Evolutionary conservation across 2,797 vertebrate genomes (phyloP).

Genomic region (Acestrorhynchus altus): DNA sequence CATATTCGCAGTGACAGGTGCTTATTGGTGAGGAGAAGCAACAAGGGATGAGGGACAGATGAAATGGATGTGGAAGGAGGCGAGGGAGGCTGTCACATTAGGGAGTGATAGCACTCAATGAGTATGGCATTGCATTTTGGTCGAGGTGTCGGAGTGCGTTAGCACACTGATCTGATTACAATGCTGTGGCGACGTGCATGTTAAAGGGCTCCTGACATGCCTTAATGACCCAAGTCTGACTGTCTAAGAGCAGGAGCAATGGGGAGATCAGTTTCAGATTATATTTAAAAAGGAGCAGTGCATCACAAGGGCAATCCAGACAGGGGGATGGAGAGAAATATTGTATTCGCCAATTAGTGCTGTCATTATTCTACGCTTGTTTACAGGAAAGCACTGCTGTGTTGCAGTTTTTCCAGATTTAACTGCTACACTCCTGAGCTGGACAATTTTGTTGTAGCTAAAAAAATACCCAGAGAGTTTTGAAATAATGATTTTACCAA

Average conservation of each 20-base stretch:
- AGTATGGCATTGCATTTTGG: slow-evolving; percentile 54
- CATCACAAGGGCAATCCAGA: slow-evolving; percentile 21
- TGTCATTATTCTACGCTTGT: not conserved
- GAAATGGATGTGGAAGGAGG: slow-evolving; percentile 43
- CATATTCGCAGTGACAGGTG: slow-evolving; percentile 48
- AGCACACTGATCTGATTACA: slow-evolving; percentile 54
- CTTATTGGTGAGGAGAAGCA: slow-evolving; percentile 50
- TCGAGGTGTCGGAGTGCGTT: slow-evolving; percentile 55
- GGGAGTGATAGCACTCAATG: slow-evolving; percentile 38
- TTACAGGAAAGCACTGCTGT: not conserved
- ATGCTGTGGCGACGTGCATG: slow-evolving; percentile 21
- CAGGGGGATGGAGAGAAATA: slow-evolving; percentile 18
- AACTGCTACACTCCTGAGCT: too few species aligned
- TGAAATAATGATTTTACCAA: too few species aligned
- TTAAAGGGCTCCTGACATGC: slow-evolving; percentile 73
- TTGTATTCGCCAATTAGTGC: slow-evolving; percentile 13
- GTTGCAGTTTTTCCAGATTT: not conserved
- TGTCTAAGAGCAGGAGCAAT: slow-evolving; percentile 64
- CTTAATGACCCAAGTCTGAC: slow-evolving; percentile 66
- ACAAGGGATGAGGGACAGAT: slow-evolving; percentile 49
- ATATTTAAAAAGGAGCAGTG: slow-evolving; percentile 56
- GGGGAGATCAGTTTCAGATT: slow-evolving; percentile 65
- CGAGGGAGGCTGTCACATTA: slow-evolving; percentile 55
- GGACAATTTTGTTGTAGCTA: too few species aligned
- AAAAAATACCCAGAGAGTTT: too few species aligned